Percentiles rank a stretch among this genome's conserved stretches.
Conservation (phyloP, 2,888 invertebrate species). For the Nudaria mundana region DNA sequence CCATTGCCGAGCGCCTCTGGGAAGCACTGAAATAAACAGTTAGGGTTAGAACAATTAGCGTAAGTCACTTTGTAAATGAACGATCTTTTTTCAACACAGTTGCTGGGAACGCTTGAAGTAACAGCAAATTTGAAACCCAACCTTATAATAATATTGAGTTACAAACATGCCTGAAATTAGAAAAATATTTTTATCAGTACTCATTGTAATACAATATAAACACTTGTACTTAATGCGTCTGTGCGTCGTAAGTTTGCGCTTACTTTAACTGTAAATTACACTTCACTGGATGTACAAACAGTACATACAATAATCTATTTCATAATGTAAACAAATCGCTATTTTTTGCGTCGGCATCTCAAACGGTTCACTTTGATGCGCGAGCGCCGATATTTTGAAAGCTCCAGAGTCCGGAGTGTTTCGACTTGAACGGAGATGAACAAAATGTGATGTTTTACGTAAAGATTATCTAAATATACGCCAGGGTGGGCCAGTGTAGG, state of each 20-base stretch:
- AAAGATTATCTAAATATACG: conserved; percentile 18
- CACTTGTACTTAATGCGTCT: conserved; percentile 2
- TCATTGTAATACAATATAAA: conserved; percentile 3
- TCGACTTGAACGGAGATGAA: conserved; percentile 25
- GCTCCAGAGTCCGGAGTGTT: conserved; percentile 22
- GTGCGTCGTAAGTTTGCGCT: neutral
- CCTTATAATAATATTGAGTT: conserved; percentile 5
- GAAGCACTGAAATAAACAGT: too few relatives aligned
- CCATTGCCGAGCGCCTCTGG: too few relatives aligned
- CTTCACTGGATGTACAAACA: conserved; percentile 27
- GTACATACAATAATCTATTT: conserved; percentile 17
- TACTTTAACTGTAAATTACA: conserved; percentile 9
- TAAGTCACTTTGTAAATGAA: too few relatives aligned
- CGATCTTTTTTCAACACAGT: too few relatives aligned
- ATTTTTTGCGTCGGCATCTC: conserved; percentile 20
- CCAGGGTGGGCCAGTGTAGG: conserved; percentile 55
- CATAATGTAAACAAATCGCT: conserved; percentile 28
- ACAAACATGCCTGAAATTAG: neutral
- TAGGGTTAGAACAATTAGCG: too few relatives aligned
- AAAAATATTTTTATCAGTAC: neutral
- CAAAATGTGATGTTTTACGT: conserved; percentile 25
- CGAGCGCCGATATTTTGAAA: conserved; percentile 22
- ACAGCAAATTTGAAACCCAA: too few relatives aligned
- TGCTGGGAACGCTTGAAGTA: too few relatives aligned
- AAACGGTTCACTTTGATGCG: conserved; percentile 17